A percentile compares a stretch with the other conserved stretches of the same genome.
Evolutionary conservation across 2,888 invertebrate genomes (phyloP).

Genomic region (Apoda limacodes): DNA sequence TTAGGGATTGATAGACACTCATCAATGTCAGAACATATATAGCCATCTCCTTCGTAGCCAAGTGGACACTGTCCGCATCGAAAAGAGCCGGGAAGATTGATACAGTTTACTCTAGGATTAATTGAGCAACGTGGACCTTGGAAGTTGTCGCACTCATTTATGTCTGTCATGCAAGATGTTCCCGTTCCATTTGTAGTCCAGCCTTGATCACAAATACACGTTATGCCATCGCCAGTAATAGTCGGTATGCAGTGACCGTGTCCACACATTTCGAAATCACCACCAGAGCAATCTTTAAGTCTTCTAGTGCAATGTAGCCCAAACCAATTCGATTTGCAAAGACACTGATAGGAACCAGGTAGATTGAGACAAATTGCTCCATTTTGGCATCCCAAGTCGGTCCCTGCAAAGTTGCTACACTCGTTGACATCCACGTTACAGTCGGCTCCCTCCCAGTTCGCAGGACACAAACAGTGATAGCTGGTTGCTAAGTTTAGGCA

Average conservation of each 20-base stretch:
- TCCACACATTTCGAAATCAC: slow-evolving; percentile 85
- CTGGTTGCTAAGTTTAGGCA: slow-evolving; percentile 79
- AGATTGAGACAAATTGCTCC: slow-evolving; percentile 86
- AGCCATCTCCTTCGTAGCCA: slow-evolving; percentile 90
- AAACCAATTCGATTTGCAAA: slow-evolving; percentile 81
- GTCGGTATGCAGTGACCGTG: slow-evolving; percentile 86
- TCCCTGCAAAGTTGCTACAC: slow-evolving; percentile 82
- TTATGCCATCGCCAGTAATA: slow-evolving; percentile 73
- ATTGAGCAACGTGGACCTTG: slow-evolving; percentile 80
- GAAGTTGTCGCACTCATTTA: slow-evolving; percentile 85
- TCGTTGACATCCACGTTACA: slow-evolving; percentile 91
- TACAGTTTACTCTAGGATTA: slow-evolving; percentile 85
- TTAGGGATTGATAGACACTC: slow-evolving; percentile 87
- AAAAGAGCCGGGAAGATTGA: slow-evolving; percentile 91
- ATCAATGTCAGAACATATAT: slow-evolving; percentile 86
- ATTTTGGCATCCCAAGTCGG: slow-evolving; percentile 93
- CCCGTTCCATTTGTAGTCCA: slow-evolving; percentile 81
- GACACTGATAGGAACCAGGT: slow-evolving; percentile 85
- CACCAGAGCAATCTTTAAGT: slow-evolving; percentile 78
- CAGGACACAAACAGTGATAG: slow-evolving; percentile 80
- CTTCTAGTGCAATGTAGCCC: slow-evolving; percentile 86
- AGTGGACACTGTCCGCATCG: slow-evolving; percentile 89
- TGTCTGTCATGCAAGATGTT: slow-evolving; percentile 83
- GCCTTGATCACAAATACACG: slow-evolving; percentile 87
- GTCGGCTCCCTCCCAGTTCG: slow-evolving; percentile 75